phyloP scores from a whole-genome alignment of 2,888 invertebrate genomes.

The Leptura quadrifasciata region DNA sequence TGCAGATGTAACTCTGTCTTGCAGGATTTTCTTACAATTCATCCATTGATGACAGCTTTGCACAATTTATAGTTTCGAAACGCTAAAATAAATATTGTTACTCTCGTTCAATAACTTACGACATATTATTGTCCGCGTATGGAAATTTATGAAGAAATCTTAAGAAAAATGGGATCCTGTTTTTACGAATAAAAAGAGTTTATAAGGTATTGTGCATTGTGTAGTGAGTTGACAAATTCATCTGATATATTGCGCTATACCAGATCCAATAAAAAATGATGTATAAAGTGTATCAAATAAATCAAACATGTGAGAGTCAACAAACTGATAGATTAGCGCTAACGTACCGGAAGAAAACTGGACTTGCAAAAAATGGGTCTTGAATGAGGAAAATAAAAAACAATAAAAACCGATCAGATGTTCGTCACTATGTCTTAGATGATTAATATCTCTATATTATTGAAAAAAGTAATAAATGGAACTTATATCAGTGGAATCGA shows the following conservation, averaged over 20 bases:
- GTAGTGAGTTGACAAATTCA: conserved; percentile 51
- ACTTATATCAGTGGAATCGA: background rate
- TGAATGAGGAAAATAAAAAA: conserved; percentile 45
- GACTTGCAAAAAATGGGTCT: conserved; percentile 51
- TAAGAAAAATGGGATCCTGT: background rate
- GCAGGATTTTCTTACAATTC: too few species aligned
- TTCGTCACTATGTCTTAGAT: conserved; percentile 59
- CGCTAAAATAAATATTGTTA: background rate
- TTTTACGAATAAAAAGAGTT: background rate
- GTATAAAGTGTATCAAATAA: conserved; percentile 49
- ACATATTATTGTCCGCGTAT: background rate
- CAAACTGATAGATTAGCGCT: conserved; percentile 55
- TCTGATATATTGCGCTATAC: conserved; percentile 52
- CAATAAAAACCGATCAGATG: conserved; percentile 60
- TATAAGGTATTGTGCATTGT: conserved; percentile 3
- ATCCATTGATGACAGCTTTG: background rate
- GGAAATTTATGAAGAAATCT: background rate
- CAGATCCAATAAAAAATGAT: conserved; percentile 48
- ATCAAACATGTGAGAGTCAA: conserved; percentile 55
- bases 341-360: conserved; percentile 55
- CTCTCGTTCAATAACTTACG: background rate
- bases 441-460: conserved; percentile 66
- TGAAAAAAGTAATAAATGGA: conserved; percentile 49
- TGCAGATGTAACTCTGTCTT: too few species aligned
- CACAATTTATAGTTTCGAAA: background rate